Conservation (phyloP, 1,140 invertebrate genomes). For the Papilio dardanus region DNA sequence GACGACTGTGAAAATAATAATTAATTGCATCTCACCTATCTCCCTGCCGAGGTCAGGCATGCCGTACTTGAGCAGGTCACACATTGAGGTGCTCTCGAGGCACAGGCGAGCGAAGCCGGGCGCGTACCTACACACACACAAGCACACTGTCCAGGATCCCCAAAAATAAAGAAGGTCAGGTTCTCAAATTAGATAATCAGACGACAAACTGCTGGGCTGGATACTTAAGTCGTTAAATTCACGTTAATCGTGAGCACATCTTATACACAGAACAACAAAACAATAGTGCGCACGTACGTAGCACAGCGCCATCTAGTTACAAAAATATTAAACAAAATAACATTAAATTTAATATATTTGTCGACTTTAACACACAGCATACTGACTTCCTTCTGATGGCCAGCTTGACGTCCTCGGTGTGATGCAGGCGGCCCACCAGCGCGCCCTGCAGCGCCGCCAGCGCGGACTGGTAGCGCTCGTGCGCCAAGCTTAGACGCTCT, state of each 20-base stretch:
- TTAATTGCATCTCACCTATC: constrained; percentile 84
- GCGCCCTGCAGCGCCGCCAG: constrained; percentile 59
- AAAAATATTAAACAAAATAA: no score
- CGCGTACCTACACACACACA: constrained; percentile 82
- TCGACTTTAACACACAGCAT: no score
- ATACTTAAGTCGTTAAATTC: no score
- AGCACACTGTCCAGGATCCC: neutral
- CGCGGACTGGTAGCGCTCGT: constrained; percentile 69
- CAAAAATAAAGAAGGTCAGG: no score
- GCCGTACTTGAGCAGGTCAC: constrained; percentile 90
- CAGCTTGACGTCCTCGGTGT: constrained; percentile 91
- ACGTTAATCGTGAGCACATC: no score
- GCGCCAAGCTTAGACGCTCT: constrained; percentile 64
- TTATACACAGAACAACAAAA: no score
- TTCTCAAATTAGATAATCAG: no score
- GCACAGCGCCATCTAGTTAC: no score
- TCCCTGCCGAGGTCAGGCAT: constrained; percentile 91
- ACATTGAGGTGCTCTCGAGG: constrained; percentile 92
- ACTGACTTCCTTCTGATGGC: constrained; percentile 87
- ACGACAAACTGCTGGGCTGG: no score
- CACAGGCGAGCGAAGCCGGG: constrained; percentile 92
- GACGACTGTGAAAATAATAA: no score
- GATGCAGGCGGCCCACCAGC: constrained; percentile 88
- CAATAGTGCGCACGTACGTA: no score
- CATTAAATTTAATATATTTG: no score